Evolutionary conservation across 2,888 invertebrate genomes (phyloP), one percentile per base, ranked within the genome.

Genomic region (Netelia virgata): DNA sequence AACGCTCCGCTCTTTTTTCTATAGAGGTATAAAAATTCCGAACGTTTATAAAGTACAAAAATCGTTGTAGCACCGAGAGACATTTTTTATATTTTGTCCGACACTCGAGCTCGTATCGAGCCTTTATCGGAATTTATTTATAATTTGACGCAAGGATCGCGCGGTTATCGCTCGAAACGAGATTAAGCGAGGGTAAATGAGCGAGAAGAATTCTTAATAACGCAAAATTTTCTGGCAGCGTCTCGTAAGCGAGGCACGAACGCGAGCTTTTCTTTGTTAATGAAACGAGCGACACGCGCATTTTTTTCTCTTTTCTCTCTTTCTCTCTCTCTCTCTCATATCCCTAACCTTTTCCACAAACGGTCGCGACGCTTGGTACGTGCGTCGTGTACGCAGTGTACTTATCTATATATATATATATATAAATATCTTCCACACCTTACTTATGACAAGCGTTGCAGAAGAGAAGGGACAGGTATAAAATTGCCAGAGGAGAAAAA

Each of bases 251-350:
- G 61, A 77, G 76, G 72, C 80, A 84, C 84, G 80, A 76, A 73
- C 76, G 8, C 41, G 41, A 83, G 83, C 74, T 79, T 85, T 78
- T 76, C 85, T 85, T 76, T 79, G 85, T 83, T 85, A 85, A 85
- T 85, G 83, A 85, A 85, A 85, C 85, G 76, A 43, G 80, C 61
- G 74, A 83, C 76, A 80, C 77, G 63, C 64, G 59, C 23, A 41
- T 47, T 68, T 66, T 18, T 41, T 61, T 70, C n/a, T 18, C 28
- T 59, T 20, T 50, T 78, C 61, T 79, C 18, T 53, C 47, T 20
- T 20, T 79, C 16, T 59, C 53, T 43, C 53, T 55, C 47, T 6
- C 59, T 36, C 18, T 14, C 63, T 53, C 57, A 28, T 20, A 23
- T 79, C 23, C 59, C 55, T 20, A 66, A 28, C 64, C 23, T 3